Evolutionary conservation across 2,113 vertebrate genomes (phyloP).

Genomic region (Mus pahari): DNA sequence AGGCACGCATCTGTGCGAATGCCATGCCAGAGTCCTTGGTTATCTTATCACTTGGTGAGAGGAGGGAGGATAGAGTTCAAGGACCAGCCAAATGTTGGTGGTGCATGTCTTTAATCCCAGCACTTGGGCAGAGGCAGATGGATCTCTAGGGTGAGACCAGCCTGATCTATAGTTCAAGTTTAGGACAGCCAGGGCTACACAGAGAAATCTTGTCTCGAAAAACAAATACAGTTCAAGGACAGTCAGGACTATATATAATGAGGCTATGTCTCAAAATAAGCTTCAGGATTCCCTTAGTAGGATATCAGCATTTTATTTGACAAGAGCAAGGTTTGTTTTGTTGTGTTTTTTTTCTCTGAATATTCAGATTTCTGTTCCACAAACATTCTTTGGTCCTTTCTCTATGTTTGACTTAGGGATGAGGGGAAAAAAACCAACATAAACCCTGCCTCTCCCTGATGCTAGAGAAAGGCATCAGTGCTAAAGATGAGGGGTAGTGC

Average conservation of each 20-base stretch:
- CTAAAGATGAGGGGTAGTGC: neutral
- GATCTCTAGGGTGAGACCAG: neutral
- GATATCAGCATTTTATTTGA: neutral
- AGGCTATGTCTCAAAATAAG: neutral
- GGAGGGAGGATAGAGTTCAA: neutral
- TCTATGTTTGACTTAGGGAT: neutral
- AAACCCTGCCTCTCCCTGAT: neutral
- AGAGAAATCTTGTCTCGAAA: neutral
- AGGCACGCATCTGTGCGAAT: neutral
- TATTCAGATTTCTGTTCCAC: neutral
- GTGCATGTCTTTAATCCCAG: neutral
- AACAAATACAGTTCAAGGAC: neutral
- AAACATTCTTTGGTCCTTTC: slow-evolving; percentile 42
- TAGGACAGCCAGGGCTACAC: neutral
- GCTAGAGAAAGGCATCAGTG: slow-evolving; percentile 6
- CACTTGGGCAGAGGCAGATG: neutral
- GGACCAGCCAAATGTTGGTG: neutral
- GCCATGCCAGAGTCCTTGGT: neutral
- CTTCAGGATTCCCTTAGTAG: neutral
- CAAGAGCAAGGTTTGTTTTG: neutral
- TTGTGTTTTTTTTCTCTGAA: neutral
- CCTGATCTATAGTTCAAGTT: neutral
- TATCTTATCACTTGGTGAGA: neutral
- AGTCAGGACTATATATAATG: neutral
- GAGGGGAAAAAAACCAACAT: neutral